These are phyloP conservation scores for Watersipora subatra DNA, from an alignment of 1,140 invertebrate genomes.

Conservation along the genomic window DNA sequence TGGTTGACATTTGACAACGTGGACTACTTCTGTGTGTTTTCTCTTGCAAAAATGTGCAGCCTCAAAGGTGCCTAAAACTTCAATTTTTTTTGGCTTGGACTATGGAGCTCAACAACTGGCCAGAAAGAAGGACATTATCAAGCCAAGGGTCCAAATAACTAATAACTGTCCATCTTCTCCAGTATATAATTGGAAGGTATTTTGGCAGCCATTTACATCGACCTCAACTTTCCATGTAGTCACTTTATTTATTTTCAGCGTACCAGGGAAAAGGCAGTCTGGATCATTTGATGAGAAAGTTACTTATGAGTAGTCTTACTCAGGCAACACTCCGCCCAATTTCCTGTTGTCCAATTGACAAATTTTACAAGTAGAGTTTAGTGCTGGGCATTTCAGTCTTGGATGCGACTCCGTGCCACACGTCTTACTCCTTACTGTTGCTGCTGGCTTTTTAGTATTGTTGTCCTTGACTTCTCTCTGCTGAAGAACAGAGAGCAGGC, in stretches of 20 bases:
- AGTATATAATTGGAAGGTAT: neutral
- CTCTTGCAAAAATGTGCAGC: neutral
- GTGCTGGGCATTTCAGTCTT: neutral
- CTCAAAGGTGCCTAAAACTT: neutral
- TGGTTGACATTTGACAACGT: neutral
- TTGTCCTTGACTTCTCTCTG: neutral
- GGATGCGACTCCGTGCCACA: neutral
- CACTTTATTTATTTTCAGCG: neutral
- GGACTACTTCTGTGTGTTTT: neutral
- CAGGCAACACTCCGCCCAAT: neutral
- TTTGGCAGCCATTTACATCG: neutral
- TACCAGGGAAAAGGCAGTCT: neutral
- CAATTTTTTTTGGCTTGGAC: neutral
- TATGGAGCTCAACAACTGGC: neutral
- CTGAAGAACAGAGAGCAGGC: neutral
- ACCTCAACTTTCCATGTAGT: neutral
- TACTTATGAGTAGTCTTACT: neutral
- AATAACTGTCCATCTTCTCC: neutral
- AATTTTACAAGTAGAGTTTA: neutral
- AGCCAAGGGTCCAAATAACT: too few relatives aligned
- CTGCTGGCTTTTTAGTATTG: neutral
- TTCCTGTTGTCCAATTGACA: neutral
- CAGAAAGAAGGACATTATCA: too few relatives aligned
- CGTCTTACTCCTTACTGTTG: too few relatives aligned
- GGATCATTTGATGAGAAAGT: neutral